These are phyloP conservation scores for Vireo altiloquus DNA, from an alignment of 2,113 vertebrate genomes.

Conservation along the genomic window DNA sequence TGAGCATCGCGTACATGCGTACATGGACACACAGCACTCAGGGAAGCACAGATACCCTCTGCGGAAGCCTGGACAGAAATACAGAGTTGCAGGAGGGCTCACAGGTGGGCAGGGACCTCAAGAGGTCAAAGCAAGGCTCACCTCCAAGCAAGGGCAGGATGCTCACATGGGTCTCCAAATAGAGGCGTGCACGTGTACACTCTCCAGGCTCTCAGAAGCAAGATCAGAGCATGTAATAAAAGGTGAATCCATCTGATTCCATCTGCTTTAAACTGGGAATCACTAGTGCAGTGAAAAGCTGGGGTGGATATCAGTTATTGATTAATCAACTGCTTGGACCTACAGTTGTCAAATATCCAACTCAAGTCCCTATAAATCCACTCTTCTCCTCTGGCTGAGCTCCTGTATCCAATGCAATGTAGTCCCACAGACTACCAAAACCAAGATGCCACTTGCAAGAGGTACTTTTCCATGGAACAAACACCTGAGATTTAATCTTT, in stretches of 20 bases:
- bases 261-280: background rate
- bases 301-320: background rate
- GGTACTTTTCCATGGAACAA: background rate
- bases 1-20: fast-evolving
- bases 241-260: background rate
- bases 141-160: background rate
- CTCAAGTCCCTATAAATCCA: background rate
- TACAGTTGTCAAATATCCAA: background rate
- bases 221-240: background rate
- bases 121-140: background rate
- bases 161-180: background rate
- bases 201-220: background rate
- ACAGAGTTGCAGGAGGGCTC: background rate
- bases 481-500: background rate
- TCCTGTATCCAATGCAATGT: background rate
- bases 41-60: background rate
- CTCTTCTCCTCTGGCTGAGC: background rate
- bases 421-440: background rate
- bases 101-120: background rate
- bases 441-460: background rate
- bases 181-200: fast-evolving
- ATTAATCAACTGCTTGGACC: background rate
- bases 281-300: background rate
- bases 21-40: background rate
- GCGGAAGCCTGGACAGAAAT: background rate